Base-by-base conservation (phyloP, 2,888 invertebrate species). In the Anthrax anthrax region DNA sequence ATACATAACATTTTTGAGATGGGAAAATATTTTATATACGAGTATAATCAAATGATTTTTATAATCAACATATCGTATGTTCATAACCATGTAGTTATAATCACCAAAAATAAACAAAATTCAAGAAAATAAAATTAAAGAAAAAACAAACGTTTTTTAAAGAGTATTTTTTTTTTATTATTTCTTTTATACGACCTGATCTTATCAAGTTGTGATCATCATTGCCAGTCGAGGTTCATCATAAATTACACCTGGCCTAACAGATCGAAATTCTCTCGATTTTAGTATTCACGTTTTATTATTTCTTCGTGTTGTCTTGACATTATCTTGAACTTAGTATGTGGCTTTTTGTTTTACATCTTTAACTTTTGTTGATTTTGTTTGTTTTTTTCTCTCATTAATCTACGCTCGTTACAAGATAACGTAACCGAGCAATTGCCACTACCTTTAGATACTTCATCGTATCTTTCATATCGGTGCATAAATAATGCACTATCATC, bases 391-490 rank as follows among this genome's bases (percentile, higher is more conserved):
- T 32, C 29, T 12, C 13, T 32, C 29, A 32, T 12, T 32, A 32
- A 46, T 46, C 46, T 34, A 23, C 23, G 23, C 41, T 46, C 37
- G 46, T 47, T 48, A 50, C 50, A 50, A 48, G 48, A 48, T 48
- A 46, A 50, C 48, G 47, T 48, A 46, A 50, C 44, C 37, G 32
- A 42, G 41, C 50, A 50, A 50, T 50, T 50, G 50, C 50, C 50
- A 50, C 50, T 44, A 48, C 44, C 43, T 50, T 50, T 44, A 40
- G 13, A 18, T 45, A 5, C 8, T 27, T 9, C 23, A 27, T 27
- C 23, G 23, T 27, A 27, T 27, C 23, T 27, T 27, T 27, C 5
- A 27, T 8, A 27, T 27, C 23, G 9, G 8, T 27, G 23, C 23
- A 27, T 27, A 27, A 27, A 27, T 27, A 27, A 23, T 8, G 23